Conservation (phyloP, 2,888 invertebrate genomes). For the Hoplodrina ambigua region DNA sequence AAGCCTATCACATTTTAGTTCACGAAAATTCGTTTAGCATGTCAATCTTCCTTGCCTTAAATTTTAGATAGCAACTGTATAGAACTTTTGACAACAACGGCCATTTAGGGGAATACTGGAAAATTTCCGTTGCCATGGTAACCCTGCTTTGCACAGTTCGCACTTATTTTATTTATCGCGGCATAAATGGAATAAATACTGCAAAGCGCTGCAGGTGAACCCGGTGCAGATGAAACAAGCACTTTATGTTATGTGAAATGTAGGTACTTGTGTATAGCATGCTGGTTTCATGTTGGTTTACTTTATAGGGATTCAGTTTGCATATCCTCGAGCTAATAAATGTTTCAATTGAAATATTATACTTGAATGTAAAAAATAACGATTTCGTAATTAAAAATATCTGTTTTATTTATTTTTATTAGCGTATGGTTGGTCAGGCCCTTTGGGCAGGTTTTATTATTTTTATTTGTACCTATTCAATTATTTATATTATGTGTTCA, state of each 20-base stretch:
- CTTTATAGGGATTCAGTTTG: constrained; percentile 39
- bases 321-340: constrained; percentile 47
- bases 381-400: constrained; percentile 5
- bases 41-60: constrained; percentile 23
- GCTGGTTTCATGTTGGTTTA: constrained; percentile 35
- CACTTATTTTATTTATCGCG: constrained; percentile 53
- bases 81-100: constrained; percentile 32
- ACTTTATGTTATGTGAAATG: constrained; percentile 41
- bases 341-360: constrained; percentile 45
- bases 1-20: constrained; percentile 24
- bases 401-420: constrained; percentile 23
- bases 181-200: constrained; percentile 56
- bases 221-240: constrained; percentile 43
- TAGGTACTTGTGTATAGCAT: background rate
- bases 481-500: constrained; percentile 9
- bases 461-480: background rate
- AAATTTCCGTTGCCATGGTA: constrained; percentile 29
- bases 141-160: constrained; percentile 35
- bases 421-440: background rate
- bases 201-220: constrained; percentile 44
- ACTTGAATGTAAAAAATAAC: constrained; percentile 26
- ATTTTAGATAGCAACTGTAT: constrained; percentile 30
- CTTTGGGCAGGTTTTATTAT: background rate
- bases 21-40: constrained; percentile 33
- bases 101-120: constrained; percentile 17